phyloP scores from a whole-genome alignment of 1,140 invertebrate genomes.

The Orchestia grillus region DNA sequence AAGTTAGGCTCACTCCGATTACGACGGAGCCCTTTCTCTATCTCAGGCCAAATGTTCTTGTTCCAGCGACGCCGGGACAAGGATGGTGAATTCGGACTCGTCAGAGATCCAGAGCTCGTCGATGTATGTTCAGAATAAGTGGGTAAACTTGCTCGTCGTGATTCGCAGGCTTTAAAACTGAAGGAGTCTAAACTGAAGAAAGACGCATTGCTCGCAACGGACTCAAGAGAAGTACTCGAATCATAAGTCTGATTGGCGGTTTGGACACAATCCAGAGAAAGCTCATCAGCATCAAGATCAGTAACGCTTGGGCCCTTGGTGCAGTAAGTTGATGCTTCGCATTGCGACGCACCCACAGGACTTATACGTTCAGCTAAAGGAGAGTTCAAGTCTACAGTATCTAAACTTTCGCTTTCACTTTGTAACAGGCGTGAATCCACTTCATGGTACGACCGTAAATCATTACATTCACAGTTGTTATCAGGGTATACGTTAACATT shows the following conservation, averaged over 20 bases:
- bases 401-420: conserved; percentile 6
- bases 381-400: not conserved
- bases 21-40: conserved; percentile 63
- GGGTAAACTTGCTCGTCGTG: conserved; percentile 17
- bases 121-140: not conserved
- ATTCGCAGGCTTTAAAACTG: not conserved
- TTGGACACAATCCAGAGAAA: not conserved
- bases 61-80: conserved; percentile 66
- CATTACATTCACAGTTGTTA: not conserved
- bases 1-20: conserved; percentile 65
- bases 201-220: conserved; percentile 59
- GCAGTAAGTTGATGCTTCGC: conserved; percentile 43
- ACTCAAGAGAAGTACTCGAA: conserved; percentile 62
- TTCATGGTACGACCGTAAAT: not conserved
- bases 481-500: not conserved
- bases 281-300: conserved; percentile 57
- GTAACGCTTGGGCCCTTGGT: conserved; percentile 34
- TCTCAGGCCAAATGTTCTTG: conserved; percentile 66
- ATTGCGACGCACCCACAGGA: conserved; percentile 57
- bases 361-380: conserved; percentile 59
- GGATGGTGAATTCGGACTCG: conserved; percentile 61
- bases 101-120: not conserved
- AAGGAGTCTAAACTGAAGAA: conserved; percentile 59
- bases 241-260: conserved; percentile 14
- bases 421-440: not conserved